phyloP scores from a whole-genome alignment of 2,888 invertebrate genomes.

The Drosophila neutralis region DNA sequence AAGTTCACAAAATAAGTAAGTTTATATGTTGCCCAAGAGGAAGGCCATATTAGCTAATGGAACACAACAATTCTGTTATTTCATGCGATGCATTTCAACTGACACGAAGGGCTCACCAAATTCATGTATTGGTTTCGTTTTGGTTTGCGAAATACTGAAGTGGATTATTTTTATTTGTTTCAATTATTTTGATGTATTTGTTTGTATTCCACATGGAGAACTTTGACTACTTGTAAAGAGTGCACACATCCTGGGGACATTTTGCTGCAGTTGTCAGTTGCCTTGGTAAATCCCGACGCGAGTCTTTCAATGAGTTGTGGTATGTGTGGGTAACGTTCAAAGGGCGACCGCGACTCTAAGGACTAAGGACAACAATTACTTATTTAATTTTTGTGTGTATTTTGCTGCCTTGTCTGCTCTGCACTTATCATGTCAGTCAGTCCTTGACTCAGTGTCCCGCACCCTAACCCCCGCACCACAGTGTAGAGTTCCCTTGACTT shows the following conservation, averaged over 20 bases:
- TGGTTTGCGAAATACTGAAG: neutral
- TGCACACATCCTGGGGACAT: conserved; percentile 11
- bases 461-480: too few species aligned
- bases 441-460: conserved; percentile 19
- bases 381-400: conserved; percentile 52
- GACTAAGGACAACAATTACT: conserved; percentile 49
- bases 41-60: neutral
- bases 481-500: neutral
- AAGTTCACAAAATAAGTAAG: neutral
- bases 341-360: conserved; percentile 21
- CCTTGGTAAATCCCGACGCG: conserved; percentile 11
- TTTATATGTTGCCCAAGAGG: neutral
- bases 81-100: neutral
- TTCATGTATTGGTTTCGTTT: neutral
- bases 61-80: neutral
- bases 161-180: neutral
- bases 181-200: conserved; percentile 1
- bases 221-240: neutral
- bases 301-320: conserved; percentile 13
- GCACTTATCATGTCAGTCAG: conserved; percentile 28
- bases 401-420: conserved; percentile 18
- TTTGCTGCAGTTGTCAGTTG: conserved; percentile 16
- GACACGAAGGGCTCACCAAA: neutral
- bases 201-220: conserved; percentile 5
- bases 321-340: conserved; percentile 4